These are phyloP conservation scores for Rallus crepitans DNA, from an alignment of 2,797 vertebrate species.

Conservation along the genomic window DNA sequence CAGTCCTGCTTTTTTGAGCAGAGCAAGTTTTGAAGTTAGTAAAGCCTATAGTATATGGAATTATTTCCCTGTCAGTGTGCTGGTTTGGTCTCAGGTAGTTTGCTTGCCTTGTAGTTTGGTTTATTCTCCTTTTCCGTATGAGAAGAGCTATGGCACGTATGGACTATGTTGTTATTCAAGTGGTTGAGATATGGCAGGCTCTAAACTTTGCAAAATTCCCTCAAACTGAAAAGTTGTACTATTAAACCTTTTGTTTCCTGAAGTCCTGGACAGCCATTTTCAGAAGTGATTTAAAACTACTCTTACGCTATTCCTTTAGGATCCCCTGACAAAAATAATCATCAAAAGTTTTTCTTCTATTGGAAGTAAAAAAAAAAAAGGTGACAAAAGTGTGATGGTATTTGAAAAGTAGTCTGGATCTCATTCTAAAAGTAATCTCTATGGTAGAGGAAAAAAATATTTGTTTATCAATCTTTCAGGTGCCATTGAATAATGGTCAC, in stretches of 20 bases:
- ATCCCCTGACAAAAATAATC: not conserved
- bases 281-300: not conserved
- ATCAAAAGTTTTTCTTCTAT: not conserved
- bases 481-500: not conserved
- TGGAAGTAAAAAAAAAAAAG: not conserved
- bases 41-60: not conserved
- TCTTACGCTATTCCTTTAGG: not conserved
- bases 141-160: not conserved
- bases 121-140: not conserved
- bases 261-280: not conserved
- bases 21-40: not conserved
- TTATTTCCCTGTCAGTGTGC: not conserved
- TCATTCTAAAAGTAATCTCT: not conserved
- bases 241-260: not conserved
- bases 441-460: not conserved
- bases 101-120: not conserved
- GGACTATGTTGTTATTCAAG: not conserved
- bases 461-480: not conserved
- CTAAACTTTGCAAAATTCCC: not conserved
- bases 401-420: not conserved
- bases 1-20: not conserved
- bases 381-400: not conserved
- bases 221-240: not conserved
- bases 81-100: not conserved
- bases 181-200: not conserved